A percentile compares a stretch with the other conserved stretches of the same genome.
Evolutionary conservation across 2,113 vertebrate genomes (phyloP).

Genomic region (Psettodes erumei): DNA sequence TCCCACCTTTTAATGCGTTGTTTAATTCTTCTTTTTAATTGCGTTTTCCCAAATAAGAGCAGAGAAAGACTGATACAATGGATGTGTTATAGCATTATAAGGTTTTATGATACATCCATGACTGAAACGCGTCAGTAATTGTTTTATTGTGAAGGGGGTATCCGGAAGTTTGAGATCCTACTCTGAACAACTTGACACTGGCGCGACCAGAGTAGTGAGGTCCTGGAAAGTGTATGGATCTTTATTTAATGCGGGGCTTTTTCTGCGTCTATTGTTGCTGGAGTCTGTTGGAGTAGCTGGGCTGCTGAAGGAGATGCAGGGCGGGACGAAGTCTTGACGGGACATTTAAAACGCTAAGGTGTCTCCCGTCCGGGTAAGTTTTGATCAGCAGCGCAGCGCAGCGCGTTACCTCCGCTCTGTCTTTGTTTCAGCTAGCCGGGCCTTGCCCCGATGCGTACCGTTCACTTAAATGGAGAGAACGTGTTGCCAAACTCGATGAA

Average conservation of each 20-base stretch:
- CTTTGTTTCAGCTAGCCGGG: conserved; percentile 76
- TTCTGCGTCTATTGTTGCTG: neutral
- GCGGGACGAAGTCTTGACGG: conserved; percentile 41
- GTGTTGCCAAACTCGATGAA: conserved; percentile 53
- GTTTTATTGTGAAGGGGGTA: conserved; percentile 66
- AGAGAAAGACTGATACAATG: too few relatives aligned
- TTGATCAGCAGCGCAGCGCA: conserved; percentile 22
- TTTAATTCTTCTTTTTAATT: neutral
- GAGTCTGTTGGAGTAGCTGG: neutral
- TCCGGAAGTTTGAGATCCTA: conserved; percentile 48
- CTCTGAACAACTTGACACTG: conserved; percentile 24
- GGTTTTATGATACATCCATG: too few relatives aligned
- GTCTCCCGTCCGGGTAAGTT: conserved; percentile 78
- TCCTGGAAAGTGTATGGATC: conserved; percentile 66
- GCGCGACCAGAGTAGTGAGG: conserved; percentile 56
- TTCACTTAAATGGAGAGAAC: conserved; percentile 19
- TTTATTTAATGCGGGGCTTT: conserved; percentile 35
- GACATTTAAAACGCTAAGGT: conserved; percentile 46
- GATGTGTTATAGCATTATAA: too few relatives aligned
- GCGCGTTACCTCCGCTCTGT: conserved; percentile 51
- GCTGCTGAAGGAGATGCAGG: conserved; percentile 52
- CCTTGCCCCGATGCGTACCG: conserved; percentile 54
- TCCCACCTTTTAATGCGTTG: neutral
- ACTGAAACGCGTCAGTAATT: neutral
- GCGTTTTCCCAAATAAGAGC: neutral